Base-by-base conservation (phyloP, 2,113 vertebrate species). In the Boleophthalmus pectinirostris region DNA sequence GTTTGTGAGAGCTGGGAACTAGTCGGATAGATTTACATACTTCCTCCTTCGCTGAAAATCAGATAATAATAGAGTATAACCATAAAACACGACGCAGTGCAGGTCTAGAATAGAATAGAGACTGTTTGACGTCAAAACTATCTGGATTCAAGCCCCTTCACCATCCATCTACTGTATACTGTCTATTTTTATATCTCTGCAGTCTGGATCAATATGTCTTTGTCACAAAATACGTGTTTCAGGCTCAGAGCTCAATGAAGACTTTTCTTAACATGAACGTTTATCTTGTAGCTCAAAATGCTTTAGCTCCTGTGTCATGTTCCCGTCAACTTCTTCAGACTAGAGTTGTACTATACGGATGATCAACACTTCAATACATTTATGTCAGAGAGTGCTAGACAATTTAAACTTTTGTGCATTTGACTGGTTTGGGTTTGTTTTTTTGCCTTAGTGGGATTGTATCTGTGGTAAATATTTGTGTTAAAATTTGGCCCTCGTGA, bases 191-290 rank as follows among this genome's bases (percentile, higher is more conserved):
- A 38, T 18, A 64, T 20, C 58, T 33, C 18, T 11, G 61, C 3
- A 20, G 33, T 13, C 60, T 64, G 29, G 60, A 7, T 29, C 60
- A 38, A n/a, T 64, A 35, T 64, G 29, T 64, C 61, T 38, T 38
- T 64, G 61, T 64, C 61, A 64, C 20, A 43, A 64, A 64, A 38
- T 38, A n/a, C 33, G 38, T 35, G 20, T 64, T 10, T 38, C 61
- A 64, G 29, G 38, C 61, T 6, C 3, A 5, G 12, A 35, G 16
- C 33, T 64, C 33, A 64, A 15, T 8, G 33, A 15, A 33, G 58
- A 64, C 21, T n/a, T n/a, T 43, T 64, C 61, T 43, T 35, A n/a
- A 38, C 60, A 38, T 2, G 33, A 64, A 3, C 60, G 10, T n/a
- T 43, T 38, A 13, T 38, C 18, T 64, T 64, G 61, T 64, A 64